Evolutionary conservation across 2,113 vertebrate genomes (phyloP), one percentile per base, ranked within the genome.

Genomic region (Phyllostomus discolor): DNA sequence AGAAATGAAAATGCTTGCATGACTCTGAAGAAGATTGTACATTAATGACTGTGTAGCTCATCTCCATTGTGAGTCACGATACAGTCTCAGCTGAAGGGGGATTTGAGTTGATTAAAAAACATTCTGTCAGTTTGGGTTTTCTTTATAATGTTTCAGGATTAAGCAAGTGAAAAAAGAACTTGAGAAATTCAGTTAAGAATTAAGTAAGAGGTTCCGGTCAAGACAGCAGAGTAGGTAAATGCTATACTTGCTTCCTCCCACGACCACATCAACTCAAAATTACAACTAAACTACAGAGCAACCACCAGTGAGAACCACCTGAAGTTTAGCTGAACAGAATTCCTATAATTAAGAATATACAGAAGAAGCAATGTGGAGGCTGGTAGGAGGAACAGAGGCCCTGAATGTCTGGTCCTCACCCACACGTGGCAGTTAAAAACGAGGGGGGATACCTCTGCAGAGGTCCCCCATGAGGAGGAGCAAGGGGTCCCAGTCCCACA

Each of bases 11-110:
- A 5, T 52, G 35, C 22, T 5, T 11, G 6, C 4, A 35, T 48
- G 62, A 38, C 41, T 17, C 2, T 11, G 35, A 31, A 46, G 24
- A 86, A 35, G 16, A 31, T 4, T 1, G 31, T 35, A 19, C 2
- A 22, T n/a, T 19, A 4, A 62, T 8, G 52, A 41, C 10, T 67
- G 20, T 69, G 26, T 46, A 52, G 78, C 4, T 35, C 22, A 12
- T 3, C 16, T 43, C 20, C 10, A 0, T 26, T 70, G 7, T 20
- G 67, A 82, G 10, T 43, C n/a, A 2, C 0, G 1, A 3, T 7
- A 33, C 9, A 1, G 4, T 24, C 52, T 59, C 52, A 20, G 9
- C 4, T 6, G 2, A 83, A 50, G 50, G 67, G 15, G 28, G 2
- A 7, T 48, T 14, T 88, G 3, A 50, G 7, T 64, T 57, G 3